A percentile compares a stretch with the other conserved stretches of the same genome.
Conservation (phyloP, 2,888 invertebrate genomes). For the Heliconius ismenius region DNA sequence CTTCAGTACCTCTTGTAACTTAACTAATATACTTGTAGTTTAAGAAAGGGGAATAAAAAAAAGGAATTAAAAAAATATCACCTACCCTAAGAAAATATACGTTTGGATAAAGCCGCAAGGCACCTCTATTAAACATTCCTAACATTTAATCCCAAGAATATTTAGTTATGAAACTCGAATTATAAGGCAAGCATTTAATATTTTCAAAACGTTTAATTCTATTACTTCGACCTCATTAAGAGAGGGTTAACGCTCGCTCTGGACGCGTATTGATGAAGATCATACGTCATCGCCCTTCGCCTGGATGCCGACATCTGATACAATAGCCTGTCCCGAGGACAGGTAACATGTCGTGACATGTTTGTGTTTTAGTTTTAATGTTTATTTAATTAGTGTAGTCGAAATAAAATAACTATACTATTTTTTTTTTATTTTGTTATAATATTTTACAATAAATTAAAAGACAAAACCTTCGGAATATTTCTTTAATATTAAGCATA, state of each 20-base stretch:
- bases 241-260: slow-evolving; percentile 67
- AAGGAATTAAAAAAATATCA: too few species aligned
- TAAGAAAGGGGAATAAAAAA: too few species aligned
- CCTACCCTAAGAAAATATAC: too few species aligned
- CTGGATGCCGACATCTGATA: slow-evolving; percentile 39
- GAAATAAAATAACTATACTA: neutral
- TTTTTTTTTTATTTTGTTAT: neutral
- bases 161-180: slow-evolving; percentile 28
- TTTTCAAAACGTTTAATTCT: slow-evolving; percentile 67
- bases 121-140: neutral
- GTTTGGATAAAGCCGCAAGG: too few species aligned
- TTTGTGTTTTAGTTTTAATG: slow-evolving; percentile 4
- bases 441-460: neutral
- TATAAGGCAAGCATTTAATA: slow-evolving; percentile 27
- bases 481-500: too few species aligned
- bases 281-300: slow-evolving; percentile 69
- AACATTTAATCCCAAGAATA: neutral
- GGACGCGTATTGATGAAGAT: slow-evolving; percentile 71
- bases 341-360: slow-evolving; percentile 30
- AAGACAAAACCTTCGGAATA: too few species aligned
- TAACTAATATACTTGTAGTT: neutral
- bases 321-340: slow-evolving; percentile 32
- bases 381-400: neutral
- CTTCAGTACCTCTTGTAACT: neutral
- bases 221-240: slow-evolving; percentile 74